Evolutionary conservation across 2,797 vertebrate genomes (phyloP).

Genomic region (Meda fulgida): DNA sequence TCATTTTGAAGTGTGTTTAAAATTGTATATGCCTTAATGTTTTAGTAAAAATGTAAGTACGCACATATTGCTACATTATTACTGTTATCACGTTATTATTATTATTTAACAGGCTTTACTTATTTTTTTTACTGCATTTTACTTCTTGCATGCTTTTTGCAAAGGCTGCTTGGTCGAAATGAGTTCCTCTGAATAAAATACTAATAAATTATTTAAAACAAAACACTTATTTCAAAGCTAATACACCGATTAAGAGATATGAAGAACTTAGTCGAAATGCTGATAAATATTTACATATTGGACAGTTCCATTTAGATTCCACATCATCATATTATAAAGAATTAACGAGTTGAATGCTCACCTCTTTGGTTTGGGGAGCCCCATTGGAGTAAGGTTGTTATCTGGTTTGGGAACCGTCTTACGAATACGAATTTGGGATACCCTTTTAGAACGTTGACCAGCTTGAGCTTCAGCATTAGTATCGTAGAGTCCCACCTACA

Average conservation of each 20-base stretch:
- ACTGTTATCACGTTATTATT: no score
- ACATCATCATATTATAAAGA: neutral
- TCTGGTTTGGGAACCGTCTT: conserved; percentile 89
- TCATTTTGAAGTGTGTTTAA: no score
- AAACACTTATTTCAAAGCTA: no score
- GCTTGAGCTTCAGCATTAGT: conserved; percentile 53
- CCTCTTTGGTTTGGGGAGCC: conserved; percentile 94
- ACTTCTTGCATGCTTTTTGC: no score
- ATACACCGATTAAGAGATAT: neutral
- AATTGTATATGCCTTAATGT: no score
- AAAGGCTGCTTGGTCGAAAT: no score
- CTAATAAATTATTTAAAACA: no score
- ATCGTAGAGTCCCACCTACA: conserved; percentile 54
- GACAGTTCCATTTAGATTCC: neutral
- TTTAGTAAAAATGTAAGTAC: no score
- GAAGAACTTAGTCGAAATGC: neutral
- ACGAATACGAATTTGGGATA: conserved; percentile 94
- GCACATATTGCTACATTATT: no score
- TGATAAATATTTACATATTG: neutral
- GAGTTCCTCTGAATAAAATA: no score
- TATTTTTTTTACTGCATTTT: no score
- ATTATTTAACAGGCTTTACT: no score
- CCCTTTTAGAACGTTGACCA: conserved; percentile 83
- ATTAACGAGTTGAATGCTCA: conserved; percentile 52
- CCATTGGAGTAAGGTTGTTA: conserved; percentile 93